phyloP scores from a whole-genome alignment of 2,113 vertebrate genomes.

The Psilopogon haemacephalus region DNA sequence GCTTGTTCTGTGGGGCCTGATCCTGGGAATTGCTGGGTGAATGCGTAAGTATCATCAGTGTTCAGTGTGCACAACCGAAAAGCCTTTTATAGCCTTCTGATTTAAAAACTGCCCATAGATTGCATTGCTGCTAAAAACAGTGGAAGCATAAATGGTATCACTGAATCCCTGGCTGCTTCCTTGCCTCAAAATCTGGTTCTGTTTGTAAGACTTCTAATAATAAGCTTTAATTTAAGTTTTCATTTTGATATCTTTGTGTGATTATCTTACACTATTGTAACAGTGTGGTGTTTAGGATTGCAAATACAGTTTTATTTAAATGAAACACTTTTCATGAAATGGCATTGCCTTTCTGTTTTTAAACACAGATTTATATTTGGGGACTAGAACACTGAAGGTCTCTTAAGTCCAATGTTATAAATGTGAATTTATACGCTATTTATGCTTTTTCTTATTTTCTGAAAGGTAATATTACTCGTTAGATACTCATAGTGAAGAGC shows the following conservation, averaged over 20 bases:
- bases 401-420: background rate
- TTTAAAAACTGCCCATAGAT: background rate
- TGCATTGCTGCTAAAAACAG: background rate
- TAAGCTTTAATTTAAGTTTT: background rate
- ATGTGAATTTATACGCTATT: slow-evolving; percentile 52
- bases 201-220: background rate
- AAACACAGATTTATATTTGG: slow-evolving; percentile 39
- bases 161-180: background rate
- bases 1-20: background rate
- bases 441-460: slow-evolving; percentile 68
- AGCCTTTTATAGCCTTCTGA: background rate
- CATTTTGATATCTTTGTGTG: background rate
- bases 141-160: background rate
- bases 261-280: background rate
- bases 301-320: slow-evolving; percentile 20
- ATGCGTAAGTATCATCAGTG: background rate
- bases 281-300: background rate
- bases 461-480: slow-evolving; percentile 57
- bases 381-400: slow-evolving; percentile 25
- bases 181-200: background rate
- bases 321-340: background rate
- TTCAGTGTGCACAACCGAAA: background rate
- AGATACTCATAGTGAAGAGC: slow-evolving; percentile 17
- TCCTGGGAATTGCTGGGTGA: background rate
- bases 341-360: slow-evolving; percentile 6